Conservation (phyloP, 2,888 invertebrate genomes). For the Epistrophella euchroma region DNA sequence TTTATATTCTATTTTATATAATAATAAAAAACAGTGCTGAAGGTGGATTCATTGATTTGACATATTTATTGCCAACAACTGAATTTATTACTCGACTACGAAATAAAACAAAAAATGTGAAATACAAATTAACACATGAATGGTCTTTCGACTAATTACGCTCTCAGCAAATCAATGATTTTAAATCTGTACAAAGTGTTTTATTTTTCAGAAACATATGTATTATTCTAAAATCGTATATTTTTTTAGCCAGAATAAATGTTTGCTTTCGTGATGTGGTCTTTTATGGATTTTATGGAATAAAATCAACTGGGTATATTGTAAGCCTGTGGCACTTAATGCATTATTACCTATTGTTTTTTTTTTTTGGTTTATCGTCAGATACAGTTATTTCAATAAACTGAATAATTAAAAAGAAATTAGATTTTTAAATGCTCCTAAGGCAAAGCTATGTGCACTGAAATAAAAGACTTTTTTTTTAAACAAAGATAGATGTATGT, state of each 20-base stretch:
- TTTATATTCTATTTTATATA: constrained; percentile 17
- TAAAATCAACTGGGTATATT: background rate
- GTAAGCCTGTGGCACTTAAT: constrained; percentile 8
- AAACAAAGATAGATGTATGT: no score
- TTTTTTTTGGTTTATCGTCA: background rate
- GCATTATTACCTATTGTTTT: background rate
- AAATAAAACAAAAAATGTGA: background rate
- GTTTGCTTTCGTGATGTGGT: constrained; percentile 1
- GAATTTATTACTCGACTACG: constrained; percentile 21
- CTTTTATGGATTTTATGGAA: constrained; percentile 14
- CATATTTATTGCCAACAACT: constrained; percentile 24
- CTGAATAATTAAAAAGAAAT: no score
- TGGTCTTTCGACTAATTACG: constrained; percentile 20
- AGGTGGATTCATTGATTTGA: constrained; percentile 21
- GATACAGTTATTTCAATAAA: no score
- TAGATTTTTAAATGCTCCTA: no score
- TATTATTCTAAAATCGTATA: constrained; percentile 23
- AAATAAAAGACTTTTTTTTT: no score
- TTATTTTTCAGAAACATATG: constrained; percentile 11
- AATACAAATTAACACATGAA: constrained; percentile 24
- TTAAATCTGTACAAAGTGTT: constrained; percentile 28
- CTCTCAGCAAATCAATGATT: constrained; percentile 29
- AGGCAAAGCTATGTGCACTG: no score
- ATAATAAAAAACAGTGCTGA: constrained; percentile 2
- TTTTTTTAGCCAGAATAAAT: background rate